A percentile compares a stretch with the other conserved stretches of the same genome.
Conservation (phyloP, 2,113 vertebrate species). For the Plecotus auritus region DNA sequence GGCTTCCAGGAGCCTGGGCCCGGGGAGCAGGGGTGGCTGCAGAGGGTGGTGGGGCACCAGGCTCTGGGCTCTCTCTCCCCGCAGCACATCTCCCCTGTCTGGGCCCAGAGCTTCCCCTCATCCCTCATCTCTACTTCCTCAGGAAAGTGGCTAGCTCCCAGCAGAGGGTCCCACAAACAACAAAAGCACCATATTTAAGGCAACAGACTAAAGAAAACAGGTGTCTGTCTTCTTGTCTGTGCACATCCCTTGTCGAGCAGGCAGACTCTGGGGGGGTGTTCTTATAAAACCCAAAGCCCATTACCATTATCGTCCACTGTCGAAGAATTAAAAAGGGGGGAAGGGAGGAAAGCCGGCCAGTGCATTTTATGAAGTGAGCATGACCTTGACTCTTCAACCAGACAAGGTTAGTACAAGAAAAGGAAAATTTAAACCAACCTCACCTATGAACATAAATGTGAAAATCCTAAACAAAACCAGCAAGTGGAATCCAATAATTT, state of each 20-base stretch:
- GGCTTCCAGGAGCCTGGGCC: background rate
- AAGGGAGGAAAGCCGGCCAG: background rate
- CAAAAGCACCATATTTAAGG: constrained; percentile 15
- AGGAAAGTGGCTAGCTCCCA: constrained; percentile 18
- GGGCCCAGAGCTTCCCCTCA: background rate
- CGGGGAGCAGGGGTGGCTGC: background rate
- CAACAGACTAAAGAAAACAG: constrained; percentile 24
- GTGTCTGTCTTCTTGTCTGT: background rate
- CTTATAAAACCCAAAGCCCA: constrained; percentile 40
- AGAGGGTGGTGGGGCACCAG: background rate
- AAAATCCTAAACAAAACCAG: constrained; percentile 1
- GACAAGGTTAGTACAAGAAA: background rate
- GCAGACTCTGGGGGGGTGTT: constrained; percentile 32
- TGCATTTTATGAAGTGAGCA: background rate
- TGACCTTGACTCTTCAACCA: background rate
- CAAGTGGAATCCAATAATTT: background rate
- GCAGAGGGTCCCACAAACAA: constrained; percentile 13
- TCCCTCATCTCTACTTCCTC: background rate
- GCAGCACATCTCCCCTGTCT: background rate
- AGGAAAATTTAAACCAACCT: background rate
- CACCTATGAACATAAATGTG: background rate
- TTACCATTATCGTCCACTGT: background rate
- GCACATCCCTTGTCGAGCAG: background rate
- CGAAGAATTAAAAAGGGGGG: background rate
- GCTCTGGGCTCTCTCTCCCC: background rate